Evolutionary conservation across 2,888 invertebrate genomes (phyloP).

Genomic region (Osedax fenrisi): DNA sequence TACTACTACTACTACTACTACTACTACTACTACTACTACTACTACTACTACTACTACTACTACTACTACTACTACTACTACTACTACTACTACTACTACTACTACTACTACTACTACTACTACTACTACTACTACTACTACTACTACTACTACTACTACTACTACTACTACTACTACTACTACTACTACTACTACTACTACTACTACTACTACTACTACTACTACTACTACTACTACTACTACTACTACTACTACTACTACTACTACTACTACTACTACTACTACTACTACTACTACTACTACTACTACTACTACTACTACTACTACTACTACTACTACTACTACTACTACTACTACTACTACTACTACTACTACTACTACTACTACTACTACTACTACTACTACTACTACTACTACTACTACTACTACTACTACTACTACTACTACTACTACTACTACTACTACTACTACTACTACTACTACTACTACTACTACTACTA

Average conservation of each 20-base stretch:
- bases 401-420: conserved; percentile 23
- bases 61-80: too few species aligned
- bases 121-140: too few species aligned
- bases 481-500: conserved; percentile 30
- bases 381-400: conserved; percentile 25
- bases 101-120: too few species aligned
- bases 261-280: conserved; percentile 30
- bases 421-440: conserved; percentile 29
- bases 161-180: too few species aligned
- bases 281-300: conserved; percentile 29
- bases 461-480: conserved; percentile 18
- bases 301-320: conserved; percentile 29
- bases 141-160: too few species aligned
- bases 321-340: conserved; percentile 29
- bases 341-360: conserved; percentile 20
- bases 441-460: conserved; percentile 26
- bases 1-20: too few species aligned
- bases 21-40: too few species aligned
- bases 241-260: conserved; percentile 29
- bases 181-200: conserved; percentile 25
- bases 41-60: too few species aligned
- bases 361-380: conserved; percentile 22
- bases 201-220: conserved; percentile 29
- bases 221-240: conserved; percentile 29
- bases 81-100: too few species aligned